phyloP scores from a whole-genome alignment of 2,888 invertebrate species.

The Archaeoteleia sp. region DNA sequence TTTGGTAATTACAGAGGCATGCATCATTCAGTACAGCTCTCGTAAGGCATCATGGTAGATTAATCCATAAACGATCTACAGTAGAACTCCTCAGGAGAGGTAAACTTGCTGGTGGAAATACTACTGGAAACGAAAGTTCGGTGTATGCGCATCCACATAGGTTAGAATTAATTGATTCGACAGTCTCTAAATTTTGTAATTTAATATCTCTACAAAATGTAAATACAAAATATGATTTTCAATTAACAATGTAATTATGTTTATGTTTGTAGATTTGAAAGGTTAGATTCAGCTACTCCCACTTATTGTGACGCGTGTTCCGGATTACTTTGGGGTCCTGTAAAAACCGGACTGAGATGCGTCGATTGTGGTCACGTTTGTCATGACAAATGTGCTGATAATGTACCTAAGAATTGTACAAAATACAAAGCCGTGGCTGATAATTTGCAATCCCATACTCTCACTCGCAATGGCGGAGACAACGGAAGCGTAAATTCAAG shows the following conservation, averaged over 20 bases:
- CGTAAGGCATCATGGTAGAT: constrained; percentile 88
- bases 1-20: constrained; percentile 79
- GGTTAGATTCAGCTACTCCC: constrained; percentile 89
- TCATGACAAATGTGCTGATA: constrained; percentile 94
- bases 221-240: neutral
- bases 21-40: constrained; percentile 91
- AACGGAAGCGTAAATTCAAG: constrained; percentile 85
- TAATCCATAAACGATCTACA: constrained; percentile 92
- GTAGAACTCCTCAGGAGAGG: constrained; percentile 92
- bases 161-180: too few species aligned
- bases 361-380: constrained; percentile 96
- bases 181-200: too few species aligned
- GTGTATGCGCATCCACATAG: constrained; percentile 84
- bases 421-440: constrained; percentile 83
- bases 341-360: constrained; percentile 85
- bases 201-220: neutral
- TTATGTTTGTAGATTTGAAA: constrained; percentile 82
- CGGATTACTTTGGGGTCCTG: constrained; percentile 93
- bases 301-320: constrained; percentile 93
- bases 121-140: constrained; percentile 77
- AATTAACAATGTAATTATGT: neutral
- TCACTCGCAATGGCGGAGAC: constrained; percentile 80
- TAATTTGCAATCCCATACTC: constrained; percentile 76
- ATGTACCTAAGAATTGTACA: constrained; percentile 90
- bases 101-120: constrained; percentile 78